Conservation (phyloP, 2,113 vertebrate genomes). For the Propithecus coquereli region DNA sequence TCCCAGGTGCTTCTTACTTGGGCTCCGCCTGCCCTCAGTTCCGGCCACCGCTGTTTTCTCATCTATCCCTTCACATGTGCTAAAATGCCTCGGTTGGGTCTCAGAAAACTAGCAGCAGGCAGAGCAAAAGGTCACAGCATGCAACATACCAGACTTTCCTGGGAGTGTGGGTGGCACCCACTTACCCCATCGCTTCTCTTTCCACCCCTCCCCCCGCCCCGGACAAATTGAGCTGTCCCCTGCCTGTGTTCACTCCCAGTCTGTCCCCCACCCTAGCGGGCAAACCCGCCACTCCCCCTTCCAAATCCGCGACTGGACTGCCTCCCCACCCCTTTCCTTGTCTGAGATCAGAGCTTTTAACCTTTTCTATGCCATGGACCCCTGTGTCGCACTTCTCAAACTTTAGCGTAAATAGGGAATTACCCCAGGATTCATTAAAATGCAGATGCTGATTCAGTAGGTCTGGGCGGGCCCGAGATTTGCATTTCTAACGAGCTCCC, state of each 20-base stretch:
- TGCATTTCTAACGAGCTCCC: slow-evolving; percentile 39
- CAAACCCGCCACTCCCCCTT: not conserved
- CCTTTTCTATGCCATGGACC: not conserved
- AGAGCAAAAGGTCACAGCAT: slow-evolving; percentile 60
- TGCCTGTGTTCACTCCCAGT: slow-evolving; percentile 62
- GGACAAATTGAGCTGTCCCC: slow-evolving; percentile 63
- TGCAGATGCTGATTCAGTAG: not conserved
- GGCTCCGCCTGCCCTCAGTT: slow-evolving; percentile 18
- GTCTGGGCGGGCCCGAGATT: not conserved
- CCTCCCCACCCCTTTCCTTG: not conserved
- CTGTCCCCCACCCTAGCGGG: slow-evolving; percentile 3
- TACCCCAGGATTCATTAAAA: not conserved
- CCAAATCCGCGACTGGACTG: not conserved
- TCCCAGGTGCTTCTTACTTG: slow-evolving; percentile 70
- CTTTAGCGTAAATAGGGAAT: not conserved
- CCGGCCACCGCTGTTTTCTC: slow-evolving; percentile 62
- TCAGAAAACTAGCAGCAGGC: not conserved
- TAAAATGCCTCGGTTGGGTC: slow-evolving; percentile 61
- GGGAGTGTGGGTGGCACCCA: not conserved
- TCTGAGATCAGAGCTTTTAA: slow-evolving; percentile 18
- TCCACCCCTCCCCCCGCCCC: slow-evolving; percentile 28
- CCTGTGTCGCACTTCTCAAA: not conserved
- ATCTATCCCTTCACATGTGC: slow-evolving; percentile 52
- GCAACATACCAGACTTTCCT: not conserved
- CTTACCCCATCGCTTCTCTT: slow-evolving; percentile 28